Evolutionary conservation across 2,888 invertebrate genomes (phyloP), one percentile per base, ranked within the genome.

Genomic region (Troglohyphantes excavatus): DNA sequence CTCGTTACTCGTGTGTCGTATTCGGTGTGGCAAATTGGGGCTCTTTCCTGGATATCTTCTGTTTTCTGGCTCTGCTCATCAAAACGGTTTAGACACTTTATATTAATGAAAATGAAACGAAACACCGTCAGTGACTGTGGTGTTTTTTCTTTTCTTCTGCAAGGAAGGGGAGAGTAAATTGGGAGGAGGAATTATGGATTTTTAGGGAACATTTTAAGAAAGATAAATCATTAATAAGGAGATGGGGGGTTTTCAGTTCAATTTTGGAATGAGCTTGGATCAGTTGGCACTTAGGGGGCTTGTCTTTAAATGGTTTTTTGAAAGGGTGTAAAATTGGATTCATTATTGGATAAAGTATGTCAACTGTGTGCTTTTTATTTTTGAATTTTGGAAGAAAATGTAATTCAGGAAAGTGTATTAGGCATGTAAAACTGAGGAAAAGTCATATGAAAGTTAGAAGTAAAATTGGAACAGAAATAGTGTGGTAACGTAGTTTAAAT

Each of bases 101-200:
- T 61, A 82, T 82, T 82, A 82, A 82, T 82, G 82, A 61, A 82
- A 70, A 70, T 59, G 82, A 82, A 23, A 70, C 82, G 59, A 23
- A 65, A 43, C 39, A 43, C 53, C 29, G 53, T 13, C 53, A 53
- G 53, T n/a, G 53, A 53, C 5, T 13, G 17, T 6, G 33, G 3
- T 13, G 21, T 23, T 9, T 53, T 33, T 6, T 21, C 33, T 19
- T 19, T 53, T 33, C 17, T n/a, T 59, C 17, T 6, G n/a, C 1
- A 11, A 13, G 53, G n/a, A 13, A 2, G 21, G 19, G 17, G 7
- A 9, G 59, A 27, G 53, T 13, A 75, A 33, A 33, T 65, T 61
- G 75, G 63, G 61, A 39, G 23, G 5, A 21, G 26, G 65, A 78
- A 78, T 78, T 63, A 78, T 39, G 63, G 43, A 43, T 78, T 65